Conservation (phyloP, 1,140 invertebrate species). For the Hylyphantes graminicola region DNA sequence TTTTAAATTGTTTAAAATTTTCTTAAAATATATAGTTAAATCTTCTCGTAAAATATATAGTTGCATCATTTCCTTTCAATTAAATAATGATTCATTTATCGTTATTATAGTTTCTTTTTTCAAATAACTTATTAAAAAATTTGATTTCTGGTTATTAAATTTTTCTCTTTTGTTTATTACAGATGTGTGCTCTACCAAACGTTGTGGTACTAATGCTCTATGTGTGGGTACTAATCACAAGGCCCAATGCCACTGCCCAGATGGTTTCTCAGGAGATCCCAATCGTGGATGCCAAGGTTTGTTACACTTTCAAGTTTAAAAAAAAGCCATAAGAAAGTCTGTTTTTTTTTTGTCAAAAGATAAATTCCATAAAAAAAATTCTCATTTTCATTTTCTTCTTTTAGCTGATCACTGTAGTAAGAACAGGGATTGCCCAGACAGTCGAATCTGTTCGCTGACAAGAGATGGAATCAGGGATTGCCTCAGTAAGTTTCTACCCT, state of each 20-base stretch:
- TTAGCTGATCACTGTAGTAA: slow-evolving; percentile 71
- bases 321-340: neutral
- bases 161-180: slow-evolving; percentile 70
- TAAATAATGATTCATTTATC: too few species aligned
- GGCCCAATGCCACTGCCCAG: slow-evolving; percentile 81
- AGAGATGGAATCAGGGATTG: slow-evolving; percentile 63
- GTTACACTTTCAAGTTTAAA: slow-evolving; percentile 10
- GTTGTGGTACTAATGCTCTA: slow-evolving; percentile 85
- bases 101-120: too few species aligned
- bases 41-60: too few species aligned
- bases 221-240: slow-evolving; percentile 81
- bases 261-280: slow-evolving; percentile 84
- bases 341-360: neutral
- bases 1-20: too few species aligned
- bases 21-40: too few species aligned
- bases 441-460: slow-evolving; percentile 70
- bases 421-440: slow-evolving; percentile 78
- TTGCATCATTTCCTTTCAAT: too few species aligned
- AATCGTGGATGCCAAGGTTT: slow-evolving; percentile 60
- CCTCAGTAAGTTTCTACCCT: slow-evolving; percentile 42
- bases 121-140: too few species aligned
- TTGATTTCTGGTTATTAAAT: slow-evolving; percentile 4
- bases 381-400: neutral
- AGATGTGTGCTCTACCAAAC: slow-evolving; percentile 77
- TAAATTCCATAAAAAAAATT: neutral